phyloP scores from a whole-genome alignment of 2,113 vertebrate species.

The Tauraco erythrolophus region DNA sequence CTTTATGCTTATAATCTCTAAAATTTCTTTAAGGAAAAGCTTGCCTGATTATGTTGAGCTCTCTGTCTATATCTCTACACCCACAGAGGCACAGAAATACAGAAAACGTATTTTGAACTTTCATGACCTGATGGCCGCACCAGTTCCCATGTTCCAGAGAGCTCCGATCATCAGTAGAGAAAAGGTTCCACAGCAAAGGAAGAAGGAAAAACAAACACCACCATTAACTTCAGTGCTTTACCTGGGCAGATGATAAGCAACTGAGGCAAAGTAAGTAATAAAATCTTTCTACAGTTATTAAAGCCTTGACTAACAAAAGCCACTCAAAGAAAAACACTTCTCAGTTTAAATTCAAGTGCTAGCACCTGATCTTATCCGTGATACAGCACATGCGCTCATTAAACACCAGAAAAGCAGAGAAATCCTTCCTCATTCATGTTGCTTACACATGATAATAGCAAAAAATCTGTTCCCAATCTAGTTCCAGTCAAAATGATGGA shows the following conservation, averaged over 20 bases:
- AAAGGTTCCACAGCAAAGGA: background rate
- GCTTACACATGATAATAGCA: background rate
- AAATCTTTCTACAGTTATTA: background rate
- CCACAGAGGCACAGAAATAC: background rate
- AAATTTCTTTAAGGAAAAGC: background rate
- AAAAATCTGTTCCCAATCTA: slow-evolving; percentile 16
- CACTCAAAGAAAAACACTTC: background rate
- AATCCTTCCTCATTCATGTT: background rate
- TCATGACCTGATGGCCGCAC: background rate
- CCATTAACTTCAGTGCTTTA: background rate
- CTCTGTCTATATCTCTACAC: background rate
- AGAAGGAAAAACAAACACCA: background rate
- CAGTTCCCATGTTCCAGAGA: background rate
- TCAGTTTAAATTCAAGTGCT: background rate
- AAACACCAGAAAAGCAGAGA: background rate
- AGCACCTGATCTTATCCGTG: background rate
- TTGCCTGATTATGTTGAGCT: background rate
- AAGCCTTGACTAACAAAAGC: background rate
- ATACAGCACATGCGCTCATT: background rate
- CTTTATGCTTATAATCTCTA: background rate
- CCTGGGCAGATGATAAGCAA: background rate
- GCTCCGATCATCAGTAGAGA: background rate
- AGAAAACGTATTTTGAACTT: background rate
- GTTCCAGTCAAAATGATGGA: background rate
- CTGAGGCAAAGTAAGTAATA: background rate